A percentile compares a stretch with the other conserved stretches of the same genome.
phyloP scores from a whole-genome alignment of 2,113 vertebrate species.

The pig (Sus scrofa) region DNA sequence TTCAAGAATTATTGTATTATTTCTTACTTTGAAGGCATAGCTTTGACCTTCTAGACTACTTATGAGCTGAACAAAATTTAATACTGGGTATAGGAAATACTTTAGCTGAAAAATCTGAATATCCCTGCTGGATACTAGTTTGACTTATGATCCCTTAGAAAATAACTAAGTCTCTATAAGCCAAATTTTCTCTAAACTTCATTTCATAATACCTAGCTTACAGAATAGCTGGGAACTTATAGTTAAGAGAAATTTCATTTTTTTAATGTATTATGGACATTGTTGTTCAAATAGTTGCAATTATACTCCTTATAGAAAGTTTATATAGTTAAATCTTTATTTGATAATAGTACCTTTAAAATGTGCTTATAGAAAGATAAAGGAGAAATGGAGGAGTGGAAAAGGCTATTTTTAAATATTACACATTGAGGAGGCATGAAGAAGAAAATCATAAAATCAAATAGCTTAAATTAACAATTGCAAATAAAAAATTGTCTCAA shows the following conservation, averaged over 20 bases:
- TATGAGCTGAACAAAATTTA: neutral
- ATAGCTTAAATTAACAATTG: neutral
- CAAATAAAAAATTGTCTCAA: conserved; percentile 21
- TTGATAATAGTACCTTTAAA: neutral
- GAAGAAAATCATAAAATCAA: conserved; percentile 46
- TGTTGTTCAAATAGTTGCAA: neutral
- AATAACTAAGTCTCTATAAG: neutral
- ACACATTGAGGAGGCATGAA: neutral
- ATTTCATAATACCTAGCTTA: neutral
- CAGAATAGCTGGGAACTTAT: neutral
- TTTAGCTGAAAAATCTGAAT: conserved; percentile 20
- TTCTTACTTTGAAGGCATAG: conserved; percentile 20
- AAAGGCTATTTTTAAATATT: neutral
- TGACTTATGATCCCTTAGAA: neutral
- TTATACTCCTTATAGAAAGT: neutral
- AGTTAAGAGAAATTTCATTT: neutral
- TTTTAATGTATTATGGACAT: neutral
- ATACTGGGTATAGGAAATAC: neutral
- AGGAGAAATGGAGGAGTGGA: neutral
- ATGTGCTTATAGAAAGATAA: neutral
- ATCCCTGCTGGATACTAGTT: neutral
- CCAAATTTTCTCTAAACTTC: neutral
- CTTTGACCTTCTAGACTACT: neutral
- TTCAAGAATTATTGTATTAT: conserved; percentile 31
- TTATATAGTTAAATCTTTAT: neutral